Base-by-base conservation (phyloP, 2,888 invertebrate species). In the Drosophila monieri region DNA sequence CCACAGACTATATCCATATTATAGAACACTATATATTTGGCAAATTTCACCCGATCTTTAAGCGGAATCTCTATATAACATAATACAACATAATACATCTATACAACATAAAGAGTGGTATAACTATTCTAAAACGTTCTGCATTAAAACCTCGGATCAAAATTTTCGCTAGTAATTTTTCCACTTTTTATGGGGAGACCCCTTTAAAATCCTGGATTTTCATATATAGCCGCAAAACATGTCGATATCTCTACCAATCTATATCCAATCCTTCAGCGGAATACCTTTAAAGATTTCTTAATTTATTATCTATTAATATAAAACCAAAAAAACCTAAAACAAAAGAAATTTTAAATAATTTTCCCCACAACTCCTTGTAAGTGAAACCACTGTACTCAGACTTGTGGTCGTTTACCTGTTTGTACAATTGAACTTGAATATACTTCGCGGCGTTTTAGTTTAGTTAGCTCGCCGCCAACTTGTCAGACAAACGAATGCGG, bases 361-460 rank as follows among this genome's bases (percentile, higher is more conserved):
- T 5, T 14, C 1, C 37, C 10, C 1, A 32, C 6, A n/a, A n/a
- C 9, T 14, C 35, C 6, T 1, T 1, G 1, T 9, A 43, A n/a
- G 12, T 37, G 0, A 12, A 3, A 10, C 56, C 71, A 71, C 65
- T 60, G 71, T 60, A 10, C 43, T 6, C 1, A 18, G 49, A 5
- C 30, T 44, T 44, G 30, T 53, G 21, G 44, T 37, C 30, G 62
- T 52, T 81, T 85, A 85, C 81, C 85, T 85, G 85, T 79, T 83
- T 76, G 57, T 71, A 81, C 84, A 84, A 84, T 85, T 84, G 84
- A 85, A 77, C 86, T 77, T 83, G 77, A 78, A 81, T 76, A 67
- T 65, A 48, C 43, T 64, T 64, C 37, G 64, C 64, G 59, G 60
- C 59, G 48, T 76, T 73, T 64, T 58, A 65, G 76, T 60, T 75